phyloP scores from a whole-genome alignment of 2,888 invertebrate genomes.

The Drosophila austrosaltans region DNA sequence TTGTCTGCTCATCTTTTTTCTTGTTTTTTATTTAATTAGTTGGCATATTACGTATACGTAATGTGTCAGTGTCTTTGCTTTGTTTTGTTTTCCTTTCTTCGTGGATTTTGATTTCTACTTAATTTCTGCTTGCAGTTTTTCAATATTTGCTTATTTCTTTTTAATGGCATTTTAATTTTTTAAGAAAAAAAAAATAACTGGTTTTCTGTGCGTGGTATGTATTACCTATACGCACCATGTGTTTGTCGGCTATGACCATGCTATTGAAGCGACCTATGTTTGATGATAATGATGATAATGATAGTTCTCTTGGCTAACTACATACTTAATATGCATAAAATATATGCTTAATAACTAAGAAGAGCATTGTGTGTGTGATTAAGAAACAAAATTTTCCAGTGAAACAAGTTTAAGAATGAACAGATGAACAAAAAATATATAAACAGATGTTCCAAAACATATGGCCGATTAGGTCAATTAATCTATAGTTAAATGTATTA shows the following conservation, averaged over 20 bases:
- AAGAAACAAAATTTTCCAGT: slow-evolving; percentile 6
- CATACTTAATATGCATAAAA: slow-evolving; percentile 43
- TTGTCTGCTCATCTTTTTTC: slow-evolving; percentile 37
- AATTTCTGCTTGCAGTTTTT: slow-evolving; percentile 33
- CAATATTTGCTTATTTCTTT: slow-evolving; percentile 44
- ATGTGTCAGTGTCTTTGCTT: slow-evolving; percentile 11
- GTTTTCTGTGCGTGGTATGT: slow-evolving; percentile 15
- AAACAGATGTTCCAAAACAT: not conserved
- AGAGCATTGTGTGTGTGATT: not conserved
- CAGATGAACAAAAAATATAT: not conserved
- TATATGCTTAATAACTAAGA: slow-evolving; percentile 34
- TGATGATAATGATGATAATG: slow-evolving; percentile 7
- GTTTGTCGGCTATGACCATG: slow-evolving; percentile 10
- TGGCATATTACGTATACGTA: slow-evolving; percentile 47
- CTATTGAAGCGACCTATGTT: slow-evolving; percentile 12
- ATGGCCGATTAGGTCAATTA: not conserved
- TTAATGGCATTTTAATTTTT: slow-evolving; percentile 45
- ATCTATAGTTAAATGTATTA: not conserved
- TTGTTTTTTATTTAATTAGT: slow-evolving; percentile 54
- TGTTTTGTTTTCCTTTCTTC: not conserved
- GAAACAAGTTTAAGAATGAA: not conserved
- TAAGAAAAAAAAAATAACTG: slow-evolving; percentile 20
- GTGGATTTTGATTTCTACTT: slow-evolving; percentile 6
- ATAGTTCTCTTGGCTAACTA: slow-evolving; percentile 27
- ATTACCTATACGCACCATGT: slow-evolving; percentile 57